A percentile compares a stretch with the other conserved stretches of the same genome.
These are phyloP conservation scores for Galago senegalensis DNA, from an alignment of 2,797 vertebrate species.

Conservation along the genomic window DNA sequence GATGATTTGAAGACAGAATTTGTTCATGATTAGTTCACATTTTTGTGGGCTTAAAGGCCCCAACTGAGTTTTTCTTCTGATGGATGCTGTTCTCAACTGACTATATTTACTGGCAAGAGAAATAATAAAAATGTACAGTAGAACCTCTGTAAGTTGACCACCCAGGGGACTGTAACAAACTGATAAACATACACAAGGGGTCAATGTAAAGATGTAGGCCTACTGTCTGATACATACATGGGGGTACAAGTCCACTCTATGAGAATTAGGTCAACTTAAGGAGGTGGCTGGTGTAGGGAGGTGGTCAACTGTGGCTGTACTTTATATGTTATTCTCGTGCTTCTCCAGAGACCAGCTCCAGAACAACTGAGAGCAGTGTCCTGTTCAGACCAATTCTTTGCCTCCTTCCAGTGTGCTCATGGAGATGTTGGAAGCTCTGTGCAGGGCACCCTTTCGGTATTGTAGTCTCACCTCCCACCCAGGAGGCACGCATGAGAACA, in stretches of 20 bases:
- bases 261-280: too few species aligned
- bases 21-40: slow-evolving; percentile 45
- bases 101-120: not conserved
- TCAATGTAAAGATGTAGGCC: too few species aligned
- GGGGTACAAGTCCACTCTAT: too few species aligned
- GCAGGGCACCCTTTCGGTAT: not conserved
- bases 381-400: not conserved
- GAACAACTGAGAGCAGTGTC: not conserved
- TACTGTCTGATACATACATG: too few species aligned
- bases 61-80: slow-evolving; percentile 20
- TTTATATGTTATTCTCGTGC: not conserved
- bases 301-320: too few species aligned
- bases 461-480: not conserved
- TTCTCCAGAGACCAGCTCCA: not conserved
- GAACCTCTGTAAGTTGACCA: too few species aligned
- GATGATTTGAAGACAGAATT: not conserved
- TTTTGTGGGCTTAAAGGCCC: slow-evolving; percentile 49
- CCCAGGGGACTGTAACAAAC: too few species aligned
- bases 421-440: not conserved
- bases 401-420: fast-evolving
- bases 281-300: too few species aligned
- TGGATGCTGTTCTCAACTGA: slow-evolving; percentile 26
- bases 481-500: slow-evolving; percentile 16
- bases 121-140: not conserved
- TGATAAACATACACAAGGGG: too few species aligned